Evolutionary conservation across 2,888 invertebrate genomes (phyloP), one percentile per base, ranked within the genome.

Genomic region (Choreutis nemorana): DNA sequence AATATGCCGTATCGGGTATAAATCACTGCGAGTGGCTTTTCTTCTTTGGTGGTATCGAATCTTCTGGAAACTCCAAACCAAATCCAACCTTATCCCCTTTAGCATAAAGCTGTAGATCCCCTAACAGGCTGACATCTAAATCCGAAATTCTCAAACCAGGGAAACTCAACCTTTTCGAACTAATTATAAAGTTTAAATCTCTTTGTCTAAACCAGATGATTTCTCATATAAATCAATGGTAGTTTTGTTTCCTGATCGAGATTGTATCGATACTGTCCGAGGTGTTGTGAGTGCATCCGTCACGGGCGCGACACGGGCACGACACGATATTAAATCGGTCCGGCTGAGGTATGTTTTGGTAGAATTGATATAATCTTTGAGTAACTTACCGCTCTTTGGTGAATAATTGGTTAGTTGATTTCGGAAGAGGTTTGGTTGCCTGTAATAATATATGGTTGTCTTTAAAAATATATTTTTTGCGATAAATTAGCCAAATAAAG

Each of bases 21-120:
- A 77, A 77, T 78, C 77, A 77, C 67, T 56, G 49, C 49, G 58
- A 77, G 61, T 68, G 73, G 72, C 72, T 68, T 61, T 61, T 70
- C 73, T 61, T 63, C 73, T 71, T 70, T 55, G 73, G 73, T 73
- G 73, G 73, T 51, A 54, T 44, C 40, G 55, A 47, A 47, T 27
- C 26, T 23, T 26, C 3, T 21, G 4, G 2, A 5, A 2, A 3
- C 5, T 1, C 12, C 9, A 27, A 2, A 4, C 26, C 6, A 34
- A 36, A 33, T 15, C 3, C 15, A 22, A 25, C 36, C 25, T n/a
- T 38, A 28, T 5, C 4, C 13, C 23, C 3, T 25, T 5, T 12
- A 7, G 3, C 3, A 15, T 31, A 32, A 26, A 13, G 20, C 30
- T 23, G 4, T 18, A 35, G 29, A 20, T 27, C 24, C 10, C n/a